Percentiles rank a stretch among this genome's conserved stretches.
phyloP scores from a whole-genome alignment of 2,888 invertebrate species.

The Crepidodera aurea region DNA sequence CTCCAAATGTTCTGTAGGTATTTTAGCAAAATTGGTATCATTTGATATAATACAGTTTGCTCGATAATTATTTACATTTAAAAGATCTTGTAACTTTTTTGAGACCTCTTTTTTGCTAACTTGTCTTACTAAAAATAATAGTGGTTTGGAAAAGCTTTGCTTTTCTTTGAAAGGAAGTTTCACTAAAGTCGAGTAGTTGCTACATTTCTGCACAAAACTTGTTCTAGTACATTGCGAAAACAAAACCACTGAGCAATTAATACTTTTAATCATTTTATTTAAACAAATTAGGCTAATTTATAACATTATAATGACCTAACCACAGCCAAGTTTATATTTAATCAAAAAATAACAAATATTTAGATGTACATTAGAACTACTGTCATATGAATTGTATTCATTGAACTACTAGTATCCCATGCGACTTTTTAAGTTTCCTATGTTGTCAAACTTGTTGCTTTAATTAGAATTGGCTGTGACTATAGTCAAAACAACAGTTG shows the following conservation, averaged over 20 bases:
- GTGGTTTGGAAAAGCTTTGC: not conserved
- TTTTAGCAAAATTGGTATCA: slow-evolving; percentile 41
- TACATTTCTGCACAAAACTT: not conserved
- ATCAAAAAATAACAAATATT: no score
- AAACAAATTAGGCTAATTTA: no score
- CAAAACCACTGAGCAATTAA: not conserved
- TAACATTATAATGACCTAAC: no score
- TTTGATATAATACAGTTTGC: slow-evolving; percentile 45
- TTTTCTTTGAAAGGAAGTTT: not conserved
- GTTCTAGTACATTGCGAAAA: not conserved
- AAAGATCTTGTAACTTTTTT: slow-evolving; percentile 38
- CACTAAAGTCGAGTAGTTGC: not conserved
- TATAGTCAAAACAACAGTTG: no score
- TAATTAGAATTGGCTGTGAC: no score
- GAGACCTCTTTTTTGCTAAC: slow-evolving; percentile 33
- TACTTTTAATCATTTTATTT: not conserved
- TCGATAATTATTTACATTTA: slow-evolving; percentile 32
- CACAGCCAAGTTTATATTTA: no score
- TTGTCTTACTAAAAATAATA: not conserved
- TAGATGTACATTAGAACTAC: no score
- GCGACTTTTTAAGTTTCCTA: no score
- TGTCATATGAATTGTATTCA: no score
- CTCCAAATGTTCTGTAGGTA: slow-evolving; percentile 38
- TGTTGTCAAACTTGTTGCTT: no score
- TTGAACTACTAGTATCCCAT: no score